Evolutionary conservation across 1,140 invertebrate genomes (phyloP), one percentile per base, ranked within the genome.

Genomic region (Lordiphosa clarofinis): DNA sequence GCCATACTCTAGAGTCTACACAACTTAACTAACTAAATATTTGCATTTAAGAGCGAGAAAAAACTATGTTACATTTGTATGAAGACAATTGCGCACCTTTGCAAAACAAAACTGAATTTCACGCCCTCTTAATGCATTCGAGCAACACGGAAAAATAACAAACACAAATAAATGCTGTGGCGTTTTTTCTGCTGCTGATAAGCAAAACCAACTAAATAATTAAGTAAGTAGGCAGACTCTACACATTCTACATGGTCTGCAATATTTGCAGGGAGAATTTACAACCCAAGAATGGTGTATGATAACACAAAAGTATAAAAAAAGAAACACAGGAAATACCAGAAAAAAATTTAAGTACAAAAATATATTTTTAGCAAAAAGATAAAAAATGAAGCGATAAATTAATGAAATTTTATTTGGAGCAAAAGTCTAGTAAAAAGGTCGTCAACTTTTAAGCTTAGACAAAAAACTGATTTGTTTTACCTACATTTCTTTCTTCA

Each of bases 61-160:
- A 28, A n/a, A 37, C 19, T 9, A 7, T 8, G n/a, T 33, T 39
- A 48, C 3, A 36, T 12, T 43, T 21, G 33, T 19, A 15, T 54
- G 28, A 37, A 37, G 12, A 35, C 46, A 56, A 57, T 35, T 59
- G 40, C 57, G 40, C 53, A 56, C 21, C 21, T 24, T 24, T 24
- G 21, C 36, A 36, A 39, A 24, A 52, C 55, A 36, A 69, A 46
- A 47, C 4, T 35, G 10, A 50, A 61, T 65, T 61, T 56, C 42
- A 72, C 58, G 67, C 67, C 55, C 59, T 64, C 48, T 48, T 53
- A 64, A 24, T 24, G 21, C 21, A 24, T 24, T 24, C 21, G 54
- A 60, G 52, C 58, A 65, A 48, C 64, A 24, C 53, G 24, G 58
- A 56, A 40, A 36, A 11, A 47, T 13, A n/a, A 37, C n/a, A 39